Evolutionary conservation across 1,140 invertebrate species (phyloP).

Genomic region (Atta texana): DNA sequence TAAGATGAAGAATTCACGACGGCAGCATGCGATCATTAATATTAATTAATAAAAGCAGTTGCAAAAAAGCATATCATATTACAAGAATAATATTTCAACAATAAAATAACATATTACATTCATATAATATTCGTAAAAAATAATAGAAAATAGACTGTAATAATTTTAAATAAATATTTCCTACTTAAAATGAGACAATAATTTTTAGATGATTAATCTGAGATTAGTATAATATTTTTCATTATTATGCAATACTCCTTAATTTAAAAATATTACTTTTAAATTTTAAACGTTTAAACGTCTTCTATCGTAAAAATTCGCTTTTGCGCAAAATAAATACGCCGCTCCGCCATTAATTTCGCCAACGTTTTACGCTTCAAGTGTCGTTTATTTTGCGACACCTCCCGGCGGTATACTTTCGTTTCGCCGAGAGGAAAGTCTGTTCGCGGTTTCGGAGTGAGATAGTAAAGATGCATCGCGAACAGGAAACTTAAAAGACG

Average conservation of each 20-base stretch:
- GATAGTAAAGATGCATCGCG: neutral
- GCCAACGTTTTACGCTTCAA: neutral
- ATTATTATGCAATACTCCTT: neutral
- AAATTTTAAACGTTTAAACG: too few species aligned
- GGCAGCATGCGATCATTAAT: neutral
- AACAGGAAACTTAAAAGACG: constrained; percentile 33
- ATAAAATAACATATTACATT: neutral
- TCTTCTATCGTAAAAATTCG: neutral
- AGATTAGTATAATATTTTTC: neutral
- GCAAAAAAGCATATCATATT: neutral
- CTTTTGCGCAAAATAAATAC: constrained; percentile 6
- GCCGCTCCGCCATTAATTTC: neutral
- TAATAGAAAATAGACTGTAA: neutral
- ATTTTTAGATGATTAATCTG: neutral
- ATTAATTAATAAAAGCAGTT: neutral
- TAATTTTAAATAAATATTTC: neutral
- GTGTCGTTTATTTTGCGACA: constrained; percentile 42
- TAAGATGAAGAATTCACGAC: neutral
- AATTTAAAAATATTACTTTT: neutral
- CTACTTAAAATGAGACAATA: neutral
- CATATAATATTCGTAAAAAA: constrained; percentile 12
- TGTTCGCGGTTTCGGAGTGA: constrained; percentile 24
- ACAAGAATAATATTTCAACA: neutral
- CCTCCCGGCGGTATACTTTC: constrained; percentile 33
- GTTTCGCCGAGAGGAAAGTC: constrained; percentile 28